Conservation (phyloP, 2,888 invertebrate genomes). For the Bursaphelenchus okinawaensis region DNA sequence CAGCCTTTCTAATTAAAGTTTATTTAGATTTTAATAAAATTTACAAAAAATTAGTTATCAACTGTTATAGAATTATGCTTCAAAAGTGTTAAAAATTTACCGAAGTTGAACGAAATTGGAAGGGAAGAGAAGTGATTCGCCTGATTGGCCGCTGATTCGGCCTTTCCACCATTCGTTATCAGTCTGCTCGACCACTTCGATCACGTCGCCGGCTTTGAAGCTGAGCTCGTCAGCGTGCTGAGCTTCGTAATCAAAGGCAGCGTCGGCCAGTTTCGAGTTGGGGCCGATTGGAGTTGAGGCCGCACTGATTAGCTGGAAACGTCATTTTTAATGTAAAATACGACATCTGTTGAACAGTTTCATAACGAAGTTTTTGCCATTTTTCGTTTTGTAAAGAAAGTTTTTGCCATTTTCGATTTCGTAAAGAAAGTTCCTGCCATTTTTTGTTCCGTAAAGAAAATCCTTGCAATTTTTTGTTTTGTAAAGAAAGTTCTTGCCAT, state of each 20-base stretch:
- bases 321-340: too few relatives aligned
- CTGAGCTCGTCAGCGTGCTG: slow-evolving; percentile 51
- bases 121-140: slow-evolving; percentile 45
- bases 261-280: slow-evolving; percentile 21
- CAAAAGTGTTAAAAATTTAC: slow-evolving; percentile 15
- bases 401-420: too few relatives aligned
- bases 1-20: too few relatives aligned
- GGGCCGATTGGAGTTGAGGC: slow-evolving; percentile 3
- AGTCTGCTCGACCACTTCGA: slow-evolving; percentile 32
- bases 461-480: too few relatives aligned
- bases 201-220: slow-evolving; percentile 40
- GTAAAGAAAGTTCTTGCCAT: too few relatives aligned
- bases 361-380: too few relatives aligned
- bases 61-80: slow-evolving; percentile 12
- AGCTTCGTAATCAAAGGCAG: slow-evolving; percentile 52
- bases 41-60: slow-evolving; percentile 9
- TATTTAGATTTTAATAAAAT: too few relatives aligned
- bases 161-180: slow-evolving; percentile 56
- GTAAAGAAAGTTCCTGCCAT: too few relatives aligned
- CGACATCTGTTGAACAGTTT: too few relatives aligned
- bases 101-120: slow-evolving; percentile 53
- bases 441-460: too few relatives aligned
- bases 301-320: not conserved
- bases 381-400: too few relatives aligned
- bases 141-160: slow-evolving; percentile 22